Conservation (phyloP, 2,888 invertebrate genomes). For the Auanema sp. region DNA sequence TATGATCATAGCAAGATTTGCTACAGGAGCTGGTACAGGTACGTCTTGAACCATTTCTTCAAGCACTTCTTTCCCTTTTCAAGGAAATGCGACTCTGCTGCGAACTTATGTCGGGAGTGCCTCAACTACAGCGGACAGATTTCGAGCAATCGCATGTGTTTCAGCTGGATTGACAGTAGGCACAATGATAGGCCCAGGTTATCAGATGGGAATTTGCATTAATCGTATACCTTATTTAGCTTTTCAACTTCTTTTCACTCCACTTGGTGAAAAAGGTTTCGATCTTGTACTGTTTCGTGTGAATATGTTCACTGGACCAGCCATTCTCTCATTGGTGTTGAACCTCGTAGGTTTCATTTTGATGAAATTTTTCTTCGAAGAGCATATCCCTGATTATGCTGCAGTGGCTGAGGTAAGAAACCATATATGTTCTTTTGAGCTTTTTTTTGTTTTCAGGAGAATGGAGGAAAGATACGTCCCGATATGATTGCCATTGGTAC, state of each 20-base stretch:
- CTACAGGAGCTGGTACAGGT: slow-evolving; percentile 9
- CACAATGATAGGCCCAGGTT: slow-evolving; percentile 39
- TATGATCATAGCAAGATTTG: slow-evolving; percentile 4
- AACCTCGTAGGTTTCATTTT: slow-evolving; percentile 31
- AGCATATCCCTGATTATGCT: slow-evolving; percentile 22
- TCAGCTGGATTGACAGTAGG: slow-evolving; percentile 43
- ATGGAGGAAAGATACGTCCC: not conserved
- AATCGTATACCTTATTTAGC: slow-evolving; percentile 23
- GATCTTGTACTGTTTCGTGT: slow-evolving; percentile 26
- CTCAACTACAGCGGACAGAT: slow-evolving; percentile 33
- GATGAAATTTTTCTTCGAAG: slow-evolving; percentile 35
- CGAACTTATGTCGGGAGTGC: slow-evolving; percentile 41
- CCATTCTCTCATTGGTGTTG: slow-evolving; percentile 28
- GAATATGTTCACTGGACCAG: slow-evolving; percentile 45
- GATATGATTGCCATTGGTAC: slow-evolving; percentile 26
- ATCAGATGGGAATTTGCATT: too few relatives aligned
- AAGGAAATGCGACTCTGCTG: slow-evolving; percentile 21
- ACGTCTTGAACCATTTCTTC: not conserved
- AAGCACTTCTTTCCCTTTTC: not conserved
- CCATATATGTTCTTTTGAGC: not conserved
- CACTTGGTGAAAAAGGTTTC: slow-evolving; percentile 35
- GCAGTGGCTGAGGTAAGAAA: not conserved
- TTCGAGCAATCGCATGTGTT: slow-evolving; percentile 36
- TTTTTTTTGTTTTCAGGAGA: not conserved
- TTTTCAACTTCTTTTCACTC: slow-evolving; percentile 42